Conservation (phyloP, 2,113 vertebrate species). For the Natator depressus region DNA sequence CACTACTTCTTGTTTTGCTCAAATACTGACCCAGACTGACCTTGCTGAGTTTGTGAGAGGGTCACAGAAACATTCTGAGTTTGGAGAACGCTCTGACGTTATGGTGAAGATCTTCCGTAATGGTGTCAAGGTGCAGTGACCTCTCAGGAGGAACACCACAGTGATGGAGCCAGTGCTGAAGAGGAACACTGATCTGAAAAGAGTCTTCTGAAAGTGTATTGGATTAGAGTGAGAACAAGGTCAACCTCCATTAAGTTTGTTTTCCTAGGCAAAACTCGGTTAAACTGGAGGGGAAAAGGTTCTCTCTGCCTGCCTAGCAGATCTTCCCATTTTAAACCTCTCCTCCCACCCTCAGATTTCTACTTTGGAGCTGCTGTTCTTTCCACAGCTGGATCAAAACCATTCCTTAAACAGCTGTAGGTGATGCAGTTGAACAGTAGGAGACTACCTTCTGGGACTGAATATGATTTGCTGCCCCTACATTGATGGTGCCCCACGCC, state of each 20-base stretch:
- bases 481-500: not conserved
- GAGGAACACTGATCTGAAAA: not conserved
- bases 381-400: not conserved
- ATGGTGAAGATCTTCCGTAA: rapidly evolving
- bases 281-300: not conserved
- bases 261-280: not conserved
- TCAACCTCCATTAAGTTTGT: not conserved
- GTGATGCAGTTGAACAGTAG: not conserved
- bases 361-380: not conserved
- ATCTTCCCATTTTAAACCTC: not conserved
- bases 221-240: not conserved
- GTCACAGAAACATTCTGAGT: not conserved
- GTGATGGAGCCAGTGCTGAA: not conserved
- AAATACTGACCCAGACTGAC: not conserved
- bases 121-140: not conserved
- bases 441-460: not conserved
- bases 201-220: not conserved
- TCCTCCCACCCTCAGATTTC: not conserved
- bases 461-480: not conserved
- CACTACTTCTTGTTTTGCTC: rapidly evolving
- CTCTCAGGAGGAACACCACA: constrained; percentile 34
- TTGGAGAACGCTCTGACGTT: not conserved
- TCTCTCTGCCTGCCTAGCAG: not conserved
- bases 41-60: not conserved
- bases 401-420: not conserved